Conservation (phyloP, 2,888 invertebrate genomes). For the Pammene aurita region DNA sequence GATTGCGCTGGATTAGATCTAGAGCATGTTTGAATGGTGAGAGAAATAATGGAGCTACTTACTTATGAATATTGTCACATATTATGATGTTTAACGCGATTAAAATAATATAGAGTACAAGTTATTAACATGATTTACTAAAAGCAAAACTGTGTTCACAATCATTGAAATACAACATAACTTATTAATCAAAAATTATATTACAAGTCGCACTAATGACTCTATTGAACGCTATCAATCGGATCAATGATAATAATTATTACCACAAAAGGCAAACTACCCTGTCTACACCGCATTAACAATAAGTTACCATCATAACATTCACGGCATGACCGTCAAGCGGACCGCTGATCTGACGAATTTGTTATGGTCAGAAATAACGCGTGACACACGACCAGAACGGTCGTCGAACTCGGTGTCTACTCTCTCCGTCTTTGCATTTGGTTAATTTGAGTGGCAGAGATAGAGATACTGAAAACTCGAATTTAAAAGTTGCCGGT, state of each 20-base stretch:
- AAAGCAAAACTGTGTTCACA: slow-evolving; percentile 13
- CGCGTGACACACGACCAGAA: slow-evolving; percentile 56
- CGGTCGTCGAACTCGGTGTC: slow-evolving; percentile 25
- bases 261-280: slow-evolving; percentile 39
- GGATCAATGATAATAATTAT: slow-evolving; percentile 38
- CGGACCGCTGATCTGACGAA: slow-evolving; percentile 78
- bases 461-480: too few species aligned
- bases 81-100: slow-evolving; percentile 4
- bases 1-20: slow-evolving; percentile 72
- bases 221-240: slow-evolving; percentile 33
- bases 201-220: slow-evolving; percentile 32
- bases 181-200: slow-evolving; percentile 9
- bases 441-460: too few species aligned
- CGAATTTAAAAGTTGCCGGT: too few species aligned
- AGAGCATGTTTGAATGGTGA: slow-evolving; percentile 61
- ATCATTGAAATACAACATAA: neutral
- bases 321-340: slow-evolving; percentile 71
- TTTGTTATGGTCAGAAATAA: slow-evolving; percentile 80
- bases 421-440: neutral
- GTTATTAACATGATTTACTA: neutral
- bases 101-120: neutral
- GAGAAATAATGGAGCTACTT: slow-evolving; percentile 55
- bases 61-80: slow-evolving; percentile 17
- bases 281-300: slow-evolving; percentile 52
- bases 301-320: slow-evolving; percentile 70